A percentile compares a stretch with the other conserved stretches of the same genome.
Conservation (phyloP, 2,113 vertebrate species). For the Gobio gobio region DNA sequence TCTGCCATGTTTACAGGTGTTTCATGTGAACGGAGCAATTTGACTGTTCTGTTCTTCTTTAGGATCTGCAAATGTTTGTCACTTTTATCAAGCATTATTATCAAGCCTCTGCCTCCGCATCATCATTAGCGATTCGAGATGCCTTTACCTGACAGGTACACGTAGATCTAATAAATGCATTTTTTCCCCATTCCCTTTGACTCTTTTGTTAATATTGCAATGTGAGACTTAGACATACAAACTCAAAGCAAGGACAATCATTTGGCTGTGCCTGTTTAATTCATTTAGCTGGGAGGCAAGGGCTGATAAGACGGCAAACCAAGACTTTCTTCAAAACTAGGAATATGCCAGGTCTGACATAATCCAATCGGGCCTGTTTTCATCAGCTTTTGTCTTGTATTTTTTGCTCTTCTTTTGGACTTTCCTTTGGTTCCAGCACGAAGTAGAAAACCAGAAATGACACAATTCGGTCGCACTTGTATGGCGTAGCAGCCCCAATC, state of each 20-base stretch:
- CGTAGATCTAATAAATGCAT: not conserved
- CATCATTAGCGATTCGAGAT: not conserved
- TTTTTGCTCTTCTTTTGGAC: slow-evolving; percentile 82
- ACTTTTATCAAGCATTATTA: not conserved
- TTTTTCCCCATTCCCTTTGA: not conserved
- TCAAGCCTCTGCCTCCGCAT: not conserved
- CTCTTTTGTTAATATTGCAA: not conserved
- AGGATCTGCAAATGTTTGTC: not conserved
- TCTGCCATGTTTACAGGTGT: slow-evolving; percentile 2
- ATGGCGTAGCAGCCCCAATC: slow-evolving; percentile 75
- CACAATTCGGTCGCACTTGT: slow-evolving; percentile 83
- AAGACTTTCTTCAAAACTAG: slow-evolving; percentile 76
- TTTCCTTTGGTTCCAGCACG: slow-evolving; percentile 78
- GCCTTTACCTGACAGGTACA: not conserved
- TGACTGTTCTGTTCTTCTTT: not conserved
- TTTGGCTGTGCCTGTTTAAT: slow-evolving; percentile 57
- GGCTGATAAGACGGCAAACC: slow-evolving; percentile 77
- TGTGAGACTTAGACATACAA: not conserved
- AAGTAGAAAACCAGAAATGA: slow-evolving; percentile 83
- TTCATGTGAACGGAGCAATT: not conserved
- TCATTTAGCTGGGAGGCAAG: slow-evolving; percentile 78
- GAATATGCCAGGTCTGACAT: slow-evolving; percentile 80
- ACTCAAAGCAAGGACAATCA: slow-evolving; percentile 60
- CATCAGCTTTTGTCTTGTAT: slow-evolving; percentile 78
- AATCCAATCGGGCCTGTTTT: slow-evolving; percentile 84